These are phyloP conservation scores for Oscheius myriophilus DNA, from an alignment of 2,888 invertebrate species.

Conservation along the genomic window DNA sequence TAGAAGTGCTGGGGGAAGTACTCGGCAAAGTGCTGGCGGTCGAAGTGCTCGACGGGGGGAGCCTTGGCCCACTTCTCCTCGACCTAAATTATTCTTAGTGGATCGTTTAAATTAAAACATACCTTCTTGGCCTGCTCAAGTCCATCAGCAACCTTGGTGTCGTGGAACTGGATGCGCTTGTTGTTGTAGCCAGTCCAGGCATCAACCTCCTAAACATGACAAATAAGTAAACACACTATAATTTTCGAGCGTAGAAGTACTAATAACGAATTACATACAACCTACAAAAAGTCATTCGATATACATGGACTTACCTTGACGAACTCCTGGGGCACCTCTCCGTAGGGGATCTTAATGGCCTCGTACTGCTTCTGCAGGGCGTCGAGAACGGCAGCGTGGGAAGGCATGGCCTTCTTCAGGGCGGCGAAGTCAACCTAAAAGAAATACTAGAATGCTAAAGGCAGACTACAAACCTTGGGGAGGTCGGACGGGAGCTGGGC, in stretches of 20 bases:
- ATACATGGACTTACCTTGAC: no score
- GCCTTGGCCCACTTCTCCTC: conserved; percentile 70
- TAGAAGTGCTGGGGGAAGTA: conserved; percentile 65
- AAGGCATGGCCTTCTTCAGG: conserved; percentile 68
- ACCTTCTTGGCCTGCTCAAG: conserved; percentile 67
- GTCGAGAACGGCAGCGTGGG: conserved; percentile 65
- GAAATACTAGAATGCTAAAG: conserved; percentile 4
- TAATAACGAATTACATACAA: conserved; percentile 18
- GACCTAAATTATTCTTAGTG: conserved; percentile 37
- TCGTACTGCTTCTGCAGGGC: conserved; percentile 70
- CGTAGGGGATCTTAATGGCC: conserved; percentile 68
- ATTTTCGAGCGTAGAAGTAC: background rate
- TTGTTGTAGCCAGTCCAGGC: conserved; percentile 67
- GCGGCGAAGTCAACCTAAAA: conserved; percentile 66
- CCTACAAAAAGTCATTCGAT: no score
- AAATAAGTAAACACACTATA: background rate
- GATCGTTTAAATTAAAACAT: background rate
- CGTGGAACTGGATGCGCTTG: conserved; percentile 63
- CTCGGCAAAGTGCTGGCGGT: conserved; percentile 66
- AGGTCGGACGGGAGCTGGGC: conserved; percentile 66
- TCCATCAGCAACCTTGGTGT: conserved; percentile 66
- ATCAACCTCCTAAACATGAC: conserved; percentile 57
- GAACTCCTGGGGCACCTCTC: conserved; percentile 63
- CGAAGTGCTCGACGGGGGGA: conserved; percentile 69
- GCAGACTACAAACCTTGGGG: conserved; percentile 52